These are phyloP conservation scores for Apamea epomidion DNA, from an alignment of 2,888 invertebrate genomes.

Conservation along the genomic window DNA sequence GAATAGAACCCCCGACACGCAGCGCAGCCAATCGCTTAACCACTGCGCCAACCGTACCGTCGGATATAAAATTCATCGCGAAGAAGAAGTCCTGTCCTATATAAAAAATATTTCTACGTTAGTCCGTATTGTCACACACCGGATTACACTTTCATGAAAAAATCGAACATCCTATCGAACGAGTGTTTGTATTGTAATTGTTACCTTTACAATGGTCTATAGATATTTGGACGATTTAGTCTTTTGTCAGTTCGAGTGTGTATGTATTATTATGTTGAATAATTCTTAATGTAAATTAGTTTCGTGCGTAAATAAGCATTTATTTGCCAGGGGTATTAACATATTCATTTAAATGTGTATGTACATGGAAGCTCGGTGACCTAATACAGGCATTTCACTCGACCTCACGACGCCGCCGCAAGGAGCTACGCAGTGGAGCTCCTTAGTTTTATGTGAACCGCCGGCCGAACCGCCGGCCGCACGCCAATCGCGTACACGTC, in stretches of 20 bases:
- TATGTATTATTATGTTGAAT: constrained; percentile 76
- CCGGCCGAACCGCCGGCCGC: constrained; percentile 72
- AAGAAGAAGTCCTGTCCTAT: no score
- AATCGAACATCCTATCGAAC: not conserved
- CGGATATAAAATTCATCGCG: no score
- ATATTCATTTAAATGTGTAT: constrained; percentile 86
- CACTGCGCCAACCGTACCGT: no score
- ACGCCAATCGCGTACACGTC: constrained; percentile 66
- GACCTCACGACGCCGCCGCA: constrained; percentile 75
- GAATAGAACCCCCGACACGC: no score
- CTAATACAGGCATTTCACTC: constrained; percentile 80
- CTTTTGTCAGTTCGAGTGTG: constrained; percentile 61
- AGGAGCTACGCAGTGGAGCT: constrained; percentile 71
- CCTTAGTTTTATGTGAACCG: constrained; percentile 69
- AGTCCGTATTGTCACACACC: not conserved
- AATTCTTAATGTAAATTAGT: constrained; percentile 81
- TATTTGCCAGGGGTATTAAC: constrained; percentile 83
- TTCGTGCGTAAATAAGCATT: constrained; percentile 80
- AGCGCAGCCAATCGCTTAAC: no score
- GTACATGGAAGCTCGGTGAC: constrained; percentile 79
- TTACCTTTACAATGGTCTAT: constrained; percentile 30
- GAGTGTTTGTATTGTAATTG: constrained; percentile 7
- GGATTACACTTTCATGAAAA: constrained; percentile 23
- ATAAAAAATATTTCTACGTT: not conserved
- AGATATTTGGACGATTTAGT: constrained; percentile 52